Evolutionary conservation across 2,113 vertebrate genomes (phyloP), one percentile per base, ranked within the genome.

Genomic region (Motacilla tschutschensis): DNA sequence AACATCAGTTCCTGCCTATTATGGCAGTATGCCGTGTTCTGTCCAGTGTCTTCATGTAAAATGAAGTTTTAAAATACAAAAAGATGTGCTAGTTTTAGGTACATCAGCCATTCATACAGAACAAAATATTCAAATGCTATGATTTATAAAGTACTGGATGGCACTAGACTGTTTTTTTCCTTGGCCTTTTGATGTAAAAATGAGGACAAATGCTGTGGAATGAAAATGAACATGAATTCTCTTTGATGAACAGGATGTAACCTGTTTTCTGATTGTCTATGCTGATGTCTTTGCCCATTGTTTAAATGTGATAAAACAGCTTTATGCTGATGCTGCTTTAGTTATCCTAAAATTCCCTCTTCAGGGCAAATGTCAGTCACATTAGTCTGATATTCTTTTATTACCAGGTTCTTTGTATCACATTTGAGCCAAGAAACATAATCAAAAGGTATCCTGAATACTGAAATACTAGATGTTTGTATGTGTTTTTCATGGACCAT

Each of bases 11-110:
- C 35, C 71, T 86, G 33, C 33, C 63, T 80, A 41, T 87, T 83
- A 72, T 46, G 66, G 10, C 11, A 73, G 22, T 36, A 33, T 65
- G 57, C 38, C 79, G 12, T 71, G 17, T 63, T 91, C 88, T 83
- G 76, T 58, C 78, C 64, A 41, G 22, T 51, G 26, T 75, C 77
- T 84, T 79, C 15, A 69, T 64, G 35, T 31, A 75, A 93, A 92
- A 89, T 13, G 4, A 92, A 77, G 62, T 48, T 85, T 81, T 79
- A 87, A 89, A 85, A 91, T 65, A 69, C 12, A 54, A 74, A 74
- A 66, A 48, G 46, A 66, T 71, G 26, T 82, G 48, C 72, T 83
- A 58, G 51, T 50, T 88, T 94, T 87, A 75, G 74, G 53, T 57
- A 48, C n/a, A 71, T 81, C 69, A 51, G 31, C 62, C 67, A 84